phyloP scores from a whole-genome alignment of 2,888 invertebrate genomes.

The Conomelus anceps region DNA sequence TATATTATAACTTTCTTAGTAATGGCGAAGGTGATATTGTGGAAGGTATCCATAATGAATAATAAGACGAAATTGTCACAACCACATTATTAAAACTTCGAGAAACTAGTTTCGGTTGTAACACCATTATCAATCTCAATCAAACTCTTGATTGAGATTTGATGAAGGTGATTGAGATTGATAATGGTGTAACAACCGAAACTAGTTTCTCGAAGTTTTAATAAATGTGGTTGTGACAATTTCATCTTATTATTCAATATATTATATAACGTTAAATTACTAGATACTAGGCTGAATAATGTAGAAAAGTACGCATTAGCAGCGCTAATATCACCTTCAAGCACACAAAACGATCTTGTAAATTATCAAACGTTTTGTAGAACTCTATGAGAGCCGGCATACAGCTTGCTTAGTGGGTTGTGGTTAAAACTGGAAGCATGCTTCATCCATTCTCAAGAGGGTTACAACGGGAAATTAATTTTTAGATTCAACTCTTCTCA shows the following conservation, averaged over 20 bases:
- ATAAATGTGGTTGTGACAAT: not conserved
- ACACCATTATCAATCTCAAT: too few relatives aligned
- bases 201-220: too few relatives aligned
- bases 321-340: not conserved
- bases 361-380: not conserved
- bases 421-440: not conserved
- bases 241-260: not conserved
- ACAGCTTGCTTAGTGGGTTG: not conserved
- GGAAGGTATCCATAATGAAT: too few relatives aligned
- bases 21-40: too few relatives aligned
- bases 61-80: too few relatives aligned
- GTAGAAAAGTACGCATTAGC: not conserved
- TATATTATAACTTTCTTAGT: too few relatives aligned
- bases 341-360: not conserved
- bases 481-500: not conserved
- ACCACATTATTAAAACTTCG: too few relatives aligned
- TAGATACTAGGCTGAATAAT: not conserved
- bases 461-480: not conserved
- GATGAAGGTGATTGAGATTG: too few relatives aligned
- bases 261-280: not conserved
- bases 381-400: not conserved
- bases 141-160: too few relatives aligned
- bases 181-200: too few relatives aligned
- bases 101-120: too few relatives aligned
- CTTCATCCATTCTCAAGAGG: not conserved